Evolutionary conservation across 1,140 invertebrate species (phyloP), one percentile per base, ranked within the genome.

Genomic region (Megalonaias nervosa): DNA sequence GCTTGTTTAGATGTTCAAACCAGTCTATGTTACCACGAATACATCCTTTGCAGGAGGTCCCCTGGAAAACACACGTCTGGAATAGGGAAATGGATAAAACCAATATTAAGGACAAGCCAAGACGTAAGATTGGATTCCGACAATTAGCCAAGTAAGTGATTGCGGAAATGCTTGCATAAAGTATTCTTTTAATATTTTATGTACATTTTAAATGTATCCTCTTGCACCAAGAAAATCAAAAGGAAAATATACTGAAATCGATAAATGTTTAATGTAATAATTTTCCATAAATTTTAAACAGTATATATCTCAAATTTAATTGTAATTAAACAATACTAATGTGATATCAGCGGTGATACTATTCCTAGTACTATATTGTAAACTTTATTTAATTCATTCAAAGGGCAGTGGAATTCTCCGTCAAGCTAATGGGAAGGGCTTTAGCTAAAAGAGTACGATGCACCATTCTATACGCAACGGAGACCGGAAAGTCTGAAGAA

Each of bases 381-480:
- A 48, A 48, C 38, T 80, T 61, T 71, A 48, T 48, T 48, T 48
- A 9, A 9, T 91, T 67, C 76, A 81, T 81, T 92, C 89, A 56
- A 88, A 96, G 97, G 87, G 97, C 97, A 72, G 97, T 99, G 57
- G 98, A 98, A 92, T 98, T 99, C 90, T 98, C 97, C 58, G 98
- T 97, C 19, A 98, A 98, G 91, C 92, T 99, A 75, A 99, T 99
- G 91, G 97, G 97, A 23, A 94, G 96, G 88, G 97, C 97, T 13
- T 91, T 98, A 66, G 97, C 96, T 6, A 94, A 95, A 86, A 93
- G 97, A 82, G 97, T 98, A 82, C 98, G 98, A 90, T 97, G 97
- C 15, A 98, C 97, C 0, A 95, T 98, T 55, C 88, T 99, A 1
- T 99, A 96, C 89, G 97, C 96, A 2, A 98, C 97, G 0, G 97